Evolutionary conservation across 2,797 vertebrate species (phyloP), one percentile per base, ranked within the genome.

Genomic region (Pyrocephalus nanus): DNA sequence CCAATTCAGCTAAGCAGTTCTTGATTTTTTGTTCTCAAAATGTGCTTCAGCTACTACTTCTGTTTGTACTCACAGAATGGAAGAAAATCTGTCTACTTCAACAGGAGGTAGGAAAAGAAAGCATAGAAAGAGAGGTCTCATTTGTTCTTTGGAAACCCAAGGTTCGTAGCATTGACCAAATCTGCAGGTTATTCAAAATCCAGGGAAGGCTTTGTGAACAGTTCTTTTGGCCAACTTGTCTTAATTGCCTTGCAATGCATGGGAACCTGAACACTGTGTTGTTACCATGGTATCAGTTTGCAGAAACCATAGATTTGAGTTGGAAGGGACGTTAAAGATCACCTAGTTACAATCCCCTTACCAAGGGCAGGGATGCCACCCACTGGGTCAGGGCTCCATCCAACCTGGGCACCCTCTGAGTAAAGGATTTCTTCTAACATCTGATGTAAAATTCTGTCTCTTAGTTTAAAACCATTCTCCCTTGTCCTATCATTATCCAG

Each of bases 211-310:
- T 87, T 42, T 58, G 20, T 54, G 29, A 72, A 10, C 34, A 25
- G 19, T 61, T 87, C 16, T 29, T 80, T 67, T 58, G 32, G 40
- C 17, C 32, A 32, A 0, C 25, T 74, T 80, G 6, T 71, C 55
- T 62, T 55, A 36, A 65, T 27, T 86, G 40, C 30, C 47, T 72
- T 81, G 23, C 30, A 62, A 0, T n/a, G 8, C n/a, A 7, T 0
- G 1, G 36, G 36, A 67, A 60, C 53, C 53, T 2, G 1, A 48
- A n/a, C 30, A 7, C 0, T 0, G 9, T 54, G 2, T 51, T 7
- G 2, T 77, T 91, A 36, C n/a, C 15, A 4, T 18, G 27, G 9
- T 43, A n/a, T 7, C 42, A 17, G 19, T 61, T 83, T 27, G 88
- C 5, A 55, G 32, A 40, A 62, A n/a, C 42, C 27, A 62, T 3